Evolutionary conservation across 2,797 vertebrate genomes (phyloP).

Genomic region (Myoxocephalus aenaeus): DNA sequence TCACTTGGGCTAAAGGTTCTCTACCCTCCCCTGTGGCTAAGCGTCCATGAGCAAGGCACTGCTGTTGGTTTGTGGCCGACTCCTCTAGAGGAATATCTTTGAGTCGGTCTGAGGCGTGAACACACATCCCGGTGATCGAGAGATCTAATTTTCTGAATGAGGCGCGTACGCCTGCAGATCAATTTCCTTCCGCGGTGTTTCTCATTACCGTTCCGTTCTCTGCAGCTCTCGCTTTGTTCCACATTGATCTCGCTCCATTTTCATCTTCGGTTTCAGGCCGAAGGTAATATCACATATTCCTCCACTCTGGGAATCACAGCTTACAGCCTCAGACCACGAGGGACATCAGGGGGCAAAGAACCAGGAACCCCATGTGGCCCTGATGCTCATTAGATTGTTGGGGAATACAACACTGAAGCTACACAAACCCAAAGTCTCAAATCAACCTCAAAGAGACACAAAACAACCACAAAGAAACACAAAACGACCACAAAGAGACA

Average conservation of each 20-base stretch:
- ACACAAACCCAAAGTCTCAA: neutral
- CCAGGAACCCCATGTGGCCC: neutral
- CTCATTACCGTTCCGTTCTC: slow-evolving; percentile 9
- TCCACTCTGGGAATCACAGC: slow-evolving; percentile 3
- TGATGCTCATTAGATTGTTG: neutral
- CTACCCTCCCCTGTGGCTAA: neutral
- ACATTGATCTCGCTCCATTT: slow-evolving; percentile 21
- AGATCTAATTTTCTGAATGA: slow-evolving; percentile 16
- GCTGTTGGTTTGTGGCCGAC: neutral
- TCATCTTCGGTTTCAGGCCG: slow-evolving; percentile 6
- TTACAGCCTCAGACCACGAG: neutral
- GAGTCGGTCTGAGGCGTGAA: neutral
- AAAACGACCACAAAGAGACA: too few relatives aligned
- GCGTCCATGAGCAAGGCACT: neutral
- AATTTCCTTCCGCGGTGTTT: slow-evolving; percentile 18
- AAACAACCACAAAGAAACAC: neutral
- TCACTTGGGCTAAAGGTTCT: too few relatives aligned
- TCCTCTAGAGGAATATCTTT: neutral
- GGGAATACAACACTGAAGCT: too few relatives aligned
- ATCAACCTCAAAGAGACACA: neutral
- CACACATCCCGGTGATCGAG: slow-evolving; percentile 13
- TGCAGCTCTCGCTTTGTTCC: slow-evolving; percentile 3
- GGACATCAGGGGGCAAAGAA: too few relatives aligned
- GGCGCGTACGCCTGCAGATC: slow-evolving; percentile 1
- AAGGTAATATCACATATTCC: slow-evolving; percentile 9